Base-by-base conservation (phyloP, 1,140 invertebrate species). In the Drosophila elegans region DNA sequence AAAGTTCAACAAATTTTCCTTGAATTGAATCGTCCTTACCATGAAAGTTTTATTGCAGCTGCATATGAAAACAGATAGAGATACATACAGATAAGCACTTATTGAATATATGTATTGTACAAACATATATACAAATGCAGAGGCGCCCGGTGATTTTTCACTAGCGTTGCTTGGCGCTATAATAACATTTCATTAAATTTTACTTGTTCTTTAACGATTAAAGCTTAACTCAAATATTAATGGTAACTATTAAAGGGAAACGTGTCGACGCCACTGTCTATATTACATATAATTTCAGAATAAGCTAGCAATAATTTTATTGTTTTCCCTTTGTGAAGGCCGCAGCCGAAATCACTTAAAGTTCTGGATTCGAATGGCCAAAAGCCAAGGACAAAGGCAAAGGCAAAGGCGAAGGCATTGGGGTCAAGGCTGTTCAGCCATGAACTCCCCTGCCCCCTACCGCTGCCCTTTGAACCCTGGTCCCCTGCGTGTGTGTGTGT, bases 371-470 rank as follows among this genome's bases (percentile, higher is more conserved):
- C 16, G 41, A 9, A 71, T 51, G 68, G 68, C 68, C 61, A 75
- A 48, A 38, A 55, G 67, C 69, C 66, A 74, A 51, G 39, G 45
- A 16, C 53, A 38, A 52, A n/a, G 29, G 25, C 45, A 54, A 55
- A 46, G 29, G 25, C 45, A 54, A 55, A 46, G 59, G 42, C 57
- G 6, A 32, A 56, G 45, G 39, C 72, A 77, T 69, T 77, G 62
- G 56, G 63, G 63, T 77, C 74, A 77, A 77, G 73, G 74, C 56
- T 61, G 25, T 44, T 45, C 59, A 32, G 34, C 46, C 51, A 42
- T 48, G 57, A 67, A 29, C 48, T 34, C 13, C 46, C 34, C 57
- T 21, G 16, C 16, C 16, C 0, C 16, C 16, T 21, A 21, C 16
- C 16, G 16, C 16, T 38, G 13, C 46, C 45, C 34, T 16, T 9